phyloP scores from a whole-genome alignment of 2,888 invertebrate genomes.

The Julus scanicus region DNA sequence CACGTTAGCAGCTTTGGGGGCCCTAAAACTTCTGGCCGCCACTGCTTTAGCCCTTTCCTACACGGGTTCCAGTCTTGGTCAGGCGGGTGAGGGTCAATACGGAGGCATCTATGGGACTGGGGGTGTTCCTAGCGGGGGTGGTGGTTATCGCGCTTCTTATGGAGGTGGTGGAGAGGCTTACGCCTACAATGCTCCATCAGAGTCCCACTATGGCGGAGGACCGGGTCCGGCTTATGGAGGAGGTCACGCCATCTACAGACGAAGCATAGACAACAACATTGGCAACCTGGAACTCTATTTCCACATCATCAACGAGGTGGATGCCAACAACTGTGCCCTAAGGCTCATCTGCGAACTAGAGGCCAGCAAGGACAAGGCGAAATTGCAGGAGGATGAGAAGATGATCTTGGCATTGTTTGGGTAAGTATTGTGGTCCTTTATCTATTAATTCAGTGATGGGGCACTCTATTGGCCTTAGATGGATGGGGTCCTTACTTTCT shows the following conservation, averaged over 20 bases:
- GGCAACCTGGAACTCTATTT: slow-evolving; percentile 59
- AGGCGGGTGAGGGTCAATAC: slow-evolving; percentile 46
- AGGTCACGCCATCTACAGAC: slow-evolving; percentile 53
- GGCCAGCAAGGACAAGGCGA: slow-evolving; percentile 56
- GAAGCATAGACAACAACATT: slow-evolving; percentile 54
- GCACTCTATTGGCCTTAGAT: no score
- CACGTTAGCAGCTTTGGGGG: slow-evolving; percentile 59
- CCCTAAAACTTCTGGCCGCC: slow-evolving; percentile 59
- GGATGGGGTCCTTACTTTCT: not conserved
- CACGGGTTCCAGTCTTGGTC: slow-evolving; percentile 50
- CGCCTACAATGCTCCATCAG: slow-evolving; percentile 39
- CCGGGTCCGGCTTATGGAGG: slow-evolving; percentile 36
- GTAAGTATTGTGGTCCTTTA: slow-evolving; percentile 54
- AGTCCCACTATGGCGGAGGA: slow-evolving; percentile 26
- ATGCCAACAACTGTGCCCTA: slow-evolving; percentile 59
- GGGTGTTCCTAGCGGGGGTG: slow-evolving; percentile 53
- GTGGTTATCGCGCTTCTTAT: slow-evolving; percentile 41
- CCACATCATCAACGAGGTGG: slow-evolving; percentile 59
- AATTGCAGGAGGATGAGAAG: slow-evolving; percentile 58
- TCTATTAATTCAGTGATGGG: no score
- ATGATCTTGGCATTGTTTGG: slow-evolving; percentile 60
- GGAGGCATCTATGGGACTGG: slow-evolving; percentile 53
- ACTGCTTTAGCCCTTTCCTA: slow-evolving; percentile 58
- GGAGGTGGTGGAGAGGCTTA: slow-evolving; percentile 55
- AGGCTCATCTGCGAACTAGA: slow-evolving; percentile 60